Conservation (phyloP, 2,113 vertebrate genomes). For the Lepisosteus osseus region DNA sequence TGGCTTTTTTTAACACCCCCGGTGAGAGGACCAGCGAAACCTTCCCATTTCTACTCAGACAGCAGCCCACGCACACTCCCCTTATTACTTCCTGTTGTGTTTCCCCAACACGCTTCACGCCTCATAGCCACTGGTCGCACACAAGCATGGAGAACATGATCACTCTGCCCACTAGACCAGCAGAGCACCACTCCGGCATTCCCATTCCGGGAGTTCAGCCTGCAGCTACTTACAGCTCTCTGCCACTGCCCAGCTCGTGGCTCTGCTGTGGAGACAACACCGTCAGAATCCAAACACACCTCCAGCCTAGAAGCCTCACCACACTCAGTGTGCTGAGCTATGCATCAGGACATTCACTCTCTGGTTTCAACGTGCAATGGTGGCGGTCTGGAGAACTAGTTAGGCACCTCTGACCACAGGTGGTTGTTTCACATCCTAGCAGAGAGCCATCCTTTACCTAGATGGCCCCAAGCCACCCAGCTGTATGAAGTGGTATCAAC, state of each 20-base stretch:
- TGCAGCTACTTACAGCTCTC: too few species aligned
- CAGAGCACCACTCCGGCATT: not conserved
- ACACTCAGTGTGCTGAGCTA: too few species aligned
- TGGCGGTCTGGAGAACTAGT: too few species aligned
- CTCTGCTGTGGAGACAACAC: too few species aligned
- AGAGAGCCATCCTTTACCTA: not conserved
- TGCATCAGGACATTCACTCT: too few species aligned
- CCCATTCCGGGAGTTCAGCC: too few species aligned
- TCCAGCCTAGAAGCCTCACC: too few species aligned
- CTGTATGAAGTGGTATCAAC: not conserved
- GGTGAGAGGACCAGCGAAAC: not conserved
- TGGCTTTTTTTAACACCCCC: not conserved
- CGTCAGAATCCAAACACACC: too few species aligned
- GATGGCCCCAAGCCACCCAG: not conserved
- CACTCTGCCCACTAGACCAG: not conserved
- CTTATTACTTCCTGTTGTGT: not conserved
- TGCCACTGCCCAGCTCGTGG: too few species aligned
- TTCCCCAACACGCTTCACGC: not conserved
- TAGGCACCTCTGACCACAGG: not conserved
- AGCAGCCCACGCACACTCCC: not conserved
- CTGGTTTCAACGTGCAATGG: too few species aligned
- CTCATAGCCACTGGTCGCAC: not conserved
- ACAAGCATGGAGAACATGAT: not conserved
- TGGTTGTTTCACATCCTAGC: not conserved
- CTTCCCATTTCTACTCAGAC: not conserved